Conservation (phyloP, 2,113 vertebrate genomes). For the Microtus oregoni region DNA sequence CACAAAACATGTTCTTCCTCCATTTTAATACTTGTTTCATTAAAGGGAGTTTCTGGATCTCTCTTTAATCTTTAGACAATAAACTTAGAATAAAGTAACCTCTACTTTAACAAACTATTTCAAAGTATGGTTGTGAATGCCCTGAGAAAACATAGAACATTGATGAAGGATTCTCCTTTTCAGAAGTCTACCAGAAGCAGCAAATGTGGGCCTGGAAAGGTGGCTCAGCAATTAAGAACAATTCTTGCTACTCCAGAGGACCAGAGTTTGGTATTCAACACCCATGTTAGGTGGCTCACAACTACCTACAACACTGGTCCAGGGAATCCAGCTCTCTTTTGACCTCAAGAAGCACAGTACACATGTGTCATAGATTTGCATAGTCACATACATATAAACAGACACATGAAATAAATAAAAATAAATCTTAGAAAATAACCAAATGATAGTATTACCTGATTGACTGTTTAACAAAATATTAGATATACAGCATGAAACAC, state of each 20-base stretch:
- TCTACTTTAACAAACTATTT: constrained; percentile 78
- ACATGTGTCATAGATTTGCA: not conserved
- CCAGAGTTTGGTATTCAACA: not conserved
- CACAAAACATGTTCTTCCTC: constrained; percentile 26
- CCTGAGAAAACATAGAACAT: constrained; percentile 81
- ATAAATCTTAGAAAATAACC: not conserved
- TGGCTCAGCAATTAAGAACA: not conserved
- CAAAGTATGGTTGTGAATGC: constrained; percentile 74
- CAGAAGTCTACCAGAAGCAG: constrained; percentile 77
- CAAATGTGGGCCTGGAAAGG: not conserved
- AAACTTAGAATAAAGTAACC: constrained; percentile 82
- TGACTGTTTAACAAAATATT: constrained; percentile 82
- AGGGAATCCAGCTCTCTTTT: not conserved
- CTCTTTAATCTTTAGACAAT: constrained; percentile 70
- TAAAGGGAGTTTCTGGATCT: constrained; percentile 62
- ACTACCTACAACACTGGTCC: too few species aligned
- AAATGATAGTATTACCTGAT: constrained; percentile 71
- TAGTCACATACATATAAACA: not conserved
- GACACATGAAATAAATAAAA: not conserved
- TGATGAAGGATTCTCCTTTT: constrained; percentile 80
- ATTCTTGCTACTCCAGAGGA: not conserved
- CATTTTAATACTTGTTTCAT: constrained; percentile 50
- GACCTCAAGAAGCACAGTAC: not conserved
- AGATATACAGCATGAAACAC: constrained; percentile 77
- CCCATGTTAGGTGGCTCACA: not conserved